Evolutionary conservation across 2,113 vertebrate species (phyloP).

Genomic region (Albula goreensis): DNA sequence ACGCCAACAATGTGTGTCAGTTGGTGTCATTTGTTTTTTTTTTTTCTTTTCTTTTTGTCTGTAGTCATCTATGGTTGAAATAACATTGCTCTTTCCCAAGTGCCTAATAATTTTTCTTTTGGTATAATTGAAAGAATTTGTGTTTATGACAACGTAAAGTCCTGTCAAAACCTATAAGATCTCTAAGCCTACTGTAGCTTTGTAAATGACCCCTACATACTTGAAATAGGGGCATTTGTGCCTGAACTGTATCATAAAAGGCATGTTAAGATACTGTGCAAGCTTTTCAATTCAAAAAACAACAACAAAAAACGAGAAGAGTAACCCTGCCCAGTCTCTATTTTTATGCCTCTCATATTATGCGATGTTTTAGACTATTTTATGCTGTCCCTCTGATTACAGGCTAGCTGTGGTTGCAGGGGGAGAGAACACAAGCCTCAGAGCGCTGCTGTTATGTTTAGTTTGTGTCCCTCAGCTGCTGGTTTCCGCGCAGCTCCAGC

Average conservation of each 20-base stretch:
- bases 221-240: not conserved
- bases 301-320: not conserved
- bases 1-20: not conserved
- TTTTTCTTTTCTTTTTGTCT: not conserved
- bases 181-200: not conserved
- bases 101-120: too few relatives aligned
- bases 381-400: slow-evolving; percentile 13
- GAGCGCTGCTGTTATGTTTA: not conserved
- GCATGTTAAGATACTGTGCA: not conserved
- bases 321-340: slow-evolving; percentile 11
- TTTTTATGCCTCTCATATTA: slow-evolving; percentile 3
- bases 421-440: not conserved
- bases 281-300: not conserved
- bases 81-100: not conserved
- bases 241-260: not conserved
- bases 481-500: not conserved
- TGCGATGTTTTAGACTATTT: not conserved
- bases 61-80: not conserved
- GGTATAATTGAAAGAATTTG: too few relatives aligned
- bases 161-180: too few relatives aligned
- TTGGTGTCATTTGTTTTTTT: not conserved
- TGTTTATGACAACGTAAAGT: too few relatives aligned
- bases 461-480: not conserved
- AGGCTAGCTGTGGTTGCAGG: not conserved
- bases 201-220: not conserved